Evolutionary conservation across 2,888 invertebrate genomes (phyloP).

Genomic region (Phyto melanocephala): DNA sequence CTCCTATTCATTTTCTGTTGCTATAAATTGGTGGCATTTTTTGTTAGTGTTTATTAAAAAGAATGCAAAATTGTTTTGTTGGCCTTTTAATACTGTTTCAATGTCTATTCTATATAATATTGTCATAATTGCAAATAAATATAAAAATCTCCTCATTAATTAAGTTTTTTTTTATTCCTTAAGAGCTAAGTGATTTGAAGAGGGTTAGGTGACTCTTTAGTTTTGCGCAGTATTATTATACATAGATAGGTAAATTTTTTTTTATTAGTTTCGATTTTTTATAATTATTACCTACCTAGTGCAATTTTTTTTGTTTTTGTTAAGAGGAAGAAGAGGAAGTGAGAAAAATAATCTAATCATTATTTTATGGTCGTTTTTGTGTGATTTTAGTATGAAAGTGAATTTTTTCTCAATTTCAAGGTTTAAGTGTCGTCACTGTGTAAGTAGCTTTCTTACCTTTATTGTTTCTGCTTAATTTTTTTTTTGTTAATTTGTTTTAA

Average conservation of each 20-base stretch:
- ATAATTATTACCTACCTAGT: conserved; percentile 16
- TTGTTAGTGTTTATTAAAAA: not conserved
- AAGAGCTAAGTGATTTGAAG: not conserved
- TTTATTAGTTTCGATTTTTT: conserved; percentile 34
- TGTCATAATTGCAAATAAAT: not conserved
- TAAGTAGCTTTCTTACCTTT: too few species aligned
- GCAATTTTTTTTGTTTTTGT: conserved; percentile 35
- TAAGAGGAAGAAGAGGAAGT: conserved; percentile 1
- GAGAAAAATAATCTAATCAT: conserved; percentile 57
- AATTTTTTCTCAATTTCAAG: conserved; percentile 50
- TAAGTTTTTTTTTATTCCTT: conserved; percentile 3
- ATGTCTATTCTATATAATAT: not conserved
- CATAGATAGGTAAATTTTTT: not conserved
- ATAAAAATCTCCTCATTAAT: conserved; percentile 4
- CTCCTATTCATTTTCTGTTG: not conserved
- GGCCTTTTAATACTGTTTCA: not conserved
- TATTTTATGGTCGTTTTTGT: conserved; percentile 13
- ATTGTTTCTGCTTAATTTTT: not conserved
- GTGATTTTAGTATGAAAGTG: conserved; percentile 51
- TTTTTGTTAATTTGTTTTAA: conserved; percentile 37
- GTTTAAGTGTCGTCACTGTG: conserved; percentile 54
- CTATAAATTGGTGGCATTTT: too few species aligned
- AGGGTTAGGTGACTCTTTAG: not conserved
- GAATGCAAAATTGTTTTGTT: conserved; percentile 7
- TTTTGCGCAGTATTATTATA: not conserved